phyloP scores from a whole-genome alignment of 2,113 vertebrate species.

The Fukomys damarensis region DNA sequence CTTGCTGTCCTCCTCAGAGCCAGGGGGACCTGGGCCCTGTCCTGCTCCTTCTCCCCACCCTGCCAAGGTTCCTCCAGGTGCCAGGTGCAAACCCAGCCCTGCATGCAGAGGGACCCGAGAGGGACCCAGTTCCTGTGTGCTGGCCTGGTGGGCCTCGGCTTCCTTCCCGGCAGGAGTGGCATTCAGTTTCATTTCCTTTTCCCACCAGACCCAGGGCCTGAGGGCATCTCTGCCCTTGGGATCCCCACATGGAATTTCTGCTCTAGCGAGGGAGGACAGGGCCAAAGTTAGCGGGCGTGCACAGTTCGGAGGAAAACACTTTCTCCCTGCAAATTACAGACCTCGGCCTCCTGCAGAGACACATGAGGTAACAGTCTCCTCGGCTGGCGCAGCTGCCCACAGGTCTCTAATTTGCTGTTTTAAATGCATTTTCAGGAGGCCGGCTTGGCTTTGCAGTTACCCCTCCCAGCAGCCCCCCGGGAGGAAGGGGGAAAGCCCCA shows the following conservation, averaged over 20 bases:
- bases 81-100: not conserved
- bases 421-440: not conserved
- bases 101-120: rapidly evolving
- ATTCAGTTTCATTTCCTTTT: rapidly evolving
- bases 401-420: not conserved
- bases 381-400: rapidly evolving
- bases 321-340: not conserved
- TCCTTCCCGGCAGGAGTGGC: rapidly evolving
- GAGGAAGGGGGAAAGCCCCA: not conserved
- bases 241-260: not conserved
- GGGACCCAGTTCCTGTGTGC: rapidly evolving
- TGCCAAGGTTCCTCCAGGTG: rapidly evolving
- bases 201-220: not conserved
- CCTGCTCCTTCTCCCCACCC: rapidly evolving
- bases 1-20: rapidly evolving
- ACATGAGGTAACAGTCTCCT: rapidly evolving
- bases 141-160: too few species aligned
- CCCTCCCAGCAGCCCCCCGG: rapidly evolving
- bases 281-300: not conserved
- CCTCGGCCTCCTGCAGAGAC: rapidly evolving
- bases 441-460: rapidly evolving
- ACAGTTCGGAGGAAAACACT: not conserved
- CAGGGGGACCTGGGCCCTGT: rapidly evolving
- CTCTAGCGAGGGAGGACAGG: rapidly evolving
- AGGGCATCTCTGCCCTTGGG: rapidly evolving